Percentiles rank a stretch among this genome's conserved stretches.
Evolutionary conservation across 2,113 vertebrate species (phyloP).

Genomic region (Chloebia gouldiae): DNA sequence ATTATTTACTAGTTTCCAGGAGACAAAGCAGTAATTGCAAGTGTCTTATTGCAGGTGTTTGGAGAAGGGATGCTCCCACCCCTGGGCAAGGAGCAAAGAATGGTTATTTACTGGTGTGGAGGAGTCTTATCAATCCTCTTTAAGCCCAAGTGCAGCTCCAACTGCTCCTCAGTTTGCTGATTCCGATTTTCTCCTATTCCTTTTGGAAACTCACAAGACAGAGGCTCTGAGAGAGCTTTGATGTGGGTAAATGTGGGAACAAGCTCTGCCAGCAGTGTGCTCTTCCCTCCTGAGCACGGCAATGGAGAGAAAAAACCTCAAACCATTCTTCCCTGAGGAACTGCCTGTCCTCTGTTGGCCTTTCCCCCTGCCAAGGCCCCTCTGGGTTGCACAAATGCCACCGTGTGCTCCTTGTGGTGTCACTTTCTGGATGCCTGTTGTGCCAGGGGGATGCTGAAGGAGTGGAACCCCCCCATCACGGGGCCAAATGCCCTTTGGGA

Average conservation of each 20-base stretch:
- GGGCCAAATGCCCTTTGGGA: neutral
- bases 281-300: neutral
- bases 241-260: neutral
- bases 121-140: neutral
- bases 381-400: neutral
- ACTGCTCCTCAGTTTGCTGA: neutral
- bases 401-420: rapidly evolving
- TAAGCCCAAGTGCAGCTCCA: neutral
- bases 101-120: slow-evolving; percentile 14
- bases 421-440: rapidly evolving
- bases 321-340: neutral
- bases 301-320: neutral
- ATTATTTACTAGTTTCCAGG: slow-evolving; percentile 66
- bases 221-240: neutral
- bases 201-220: neutral
- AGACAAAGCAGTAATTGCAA: slow-evolving; percentile 32
- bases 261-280: neutral
- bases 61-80: neutral
- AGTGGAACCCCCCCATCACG: neutral
- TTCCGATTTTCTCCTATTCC: neutral
- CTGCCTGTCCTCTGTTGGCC: neutral
- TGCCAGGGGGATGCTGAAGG: neutral
- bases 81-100: neutral
- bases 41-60: neutral
- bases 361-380: neutral